Conservation (phyloP, 2,888 invertebrate species). For the Ichneumon xanthorius region DNA sequence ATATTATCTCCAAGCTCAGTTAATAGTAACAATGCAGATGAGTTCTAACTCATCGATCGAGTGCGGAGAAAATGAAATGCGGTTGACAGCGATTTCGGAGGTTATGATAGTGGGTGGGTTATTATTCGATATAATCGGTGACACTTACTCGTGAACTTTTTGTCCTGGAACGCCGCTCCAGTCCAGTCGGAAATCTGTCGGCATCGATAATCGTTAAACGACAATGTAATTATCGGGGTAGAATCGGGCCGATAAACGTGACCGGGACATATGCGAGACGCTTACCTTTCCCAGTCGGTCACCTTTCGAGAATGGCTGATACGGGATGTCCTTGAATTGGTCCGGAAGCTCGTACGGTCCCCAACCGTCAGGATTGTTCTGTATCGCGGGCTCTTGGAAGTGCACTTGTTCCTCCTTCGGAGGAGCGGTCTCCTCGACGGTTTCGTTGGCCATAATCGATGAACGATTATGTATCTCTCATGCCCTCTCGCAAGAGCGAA, state of each 20-base stretch:
- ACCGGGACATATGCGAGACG: slow-evolving; percentile 45
- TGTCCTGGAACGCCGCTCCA: slow-evolving; percentile 95
- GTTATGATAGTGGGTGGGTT: slow-evolving; percentile 57
- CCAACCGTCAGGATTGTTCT: slow-evolving; percentile 97
- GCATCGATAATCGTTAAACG: slow-evolving; percentile 26
- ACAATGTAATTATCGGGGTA: background rate
- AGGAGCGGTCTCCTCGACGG: slow-evolving; percentile 65
- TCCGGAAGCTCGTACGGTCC: slow-evolving; percentile 98
- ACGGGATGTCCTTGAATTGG: slow-evolving; percentile 98
- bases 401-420: slow-evolving; percentile 87
- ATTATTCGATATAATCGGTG: slow-evolving; percentile 16
- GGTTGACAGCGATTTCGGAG: slow-evolving; percentile 52
- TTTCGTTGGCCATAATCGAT: slow-evolving; percentile 71
- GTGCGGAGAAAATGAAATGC: background rate
- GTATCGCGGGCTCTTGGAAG: slow-evolving; percentile 91
- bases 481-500: slow-evolving; percentile 37
- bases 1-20: too few species aligned
- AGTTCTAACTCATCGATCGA: background rate
- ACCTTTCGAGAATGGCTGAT: slow-evolving; percentile 99
- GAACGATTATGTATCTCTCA: slow-evolving; percentile 26
- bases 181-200: slow-evolving; percentile 97
- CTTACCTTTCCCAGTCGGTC: slow-evolving; percentile 98
- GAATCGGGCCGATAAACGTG: slow-evolving; percentile 27
- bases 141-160: slow-evolving; percentile 95
- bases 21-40: background rate